phyloP scores from a whole-genome alignment of 2,888 invertebrate species.

The Microdon myrmicae region DNA sequence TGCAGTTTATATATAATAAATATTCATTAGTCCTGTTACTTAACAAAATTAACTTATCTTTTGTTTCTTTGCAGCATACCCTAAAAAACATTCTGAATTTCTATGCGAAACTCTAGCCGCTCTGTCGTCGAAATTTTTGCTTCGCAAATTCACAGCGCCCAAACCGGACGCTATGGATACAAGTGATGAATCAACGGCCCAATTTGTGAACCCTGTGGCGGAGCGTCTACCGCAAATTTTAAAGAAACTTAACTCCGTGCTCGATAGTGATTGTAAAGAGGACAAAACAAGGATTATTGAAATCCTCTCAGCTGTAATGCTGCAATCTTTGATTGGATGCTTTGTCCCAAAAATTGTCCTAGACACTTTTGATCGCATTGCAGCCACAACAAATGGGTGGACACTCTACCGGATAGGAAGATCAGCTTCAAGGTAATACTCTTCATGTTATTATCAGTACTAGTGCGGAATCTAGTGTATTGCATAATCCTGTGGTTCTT shows the following conservation, averaged over 20 bases:
- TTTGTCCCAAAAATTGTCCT: conserved; percentile 74
- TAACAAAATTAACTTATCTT: conserved; percentile 4
- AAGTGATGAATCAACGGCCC: conserved; percentile 49
- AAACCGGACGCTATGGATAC: conserved; percentile 57
- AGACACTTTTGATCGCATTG: conserved; percentile 71
- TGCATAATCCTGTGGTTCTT: too few relatives aligned
- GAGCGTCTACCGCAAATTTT: conserved; percentile 62
- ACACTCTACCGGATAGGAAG: conserved; percentile 87
- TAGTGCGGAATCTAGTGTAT: too few relatives aligned
- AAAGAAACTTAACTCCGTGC: conserved; percentile 61
- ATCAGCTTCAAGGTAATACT: conserved; percentile 80
- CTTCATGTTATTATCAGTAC: too few relatives aligned
- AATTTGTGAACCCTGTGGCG: conserved; percentile 49
- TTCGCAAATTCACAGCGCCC: conserved; percentile 59
- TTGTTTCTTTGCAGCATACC: conserved; percentile 56
- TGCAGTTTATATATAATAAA: too few relatives aligned
- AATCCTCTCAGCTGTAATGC: conserved; percentile 83
- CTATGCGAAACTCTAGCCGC: conserved; percentile 82
- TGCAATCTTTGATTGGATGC: conserved; percentile 81
- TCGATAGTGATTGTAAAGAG: conserved; percentile 57
- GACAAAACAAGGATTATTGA: conserved; percentile 72
- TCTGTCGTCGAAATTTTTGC: conserved; percentile 72
- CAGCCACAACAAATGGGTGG: conserved; percentile 77
- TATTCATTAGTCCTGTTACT: too few relatives aligned
- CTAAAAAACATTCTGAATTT: conserved; percentile 64